These are phyloP conservation scores for Portevinia maculata DNA, from an alignment of 2,888 invertebrate species.

Conservation along the genomic window DNA sequence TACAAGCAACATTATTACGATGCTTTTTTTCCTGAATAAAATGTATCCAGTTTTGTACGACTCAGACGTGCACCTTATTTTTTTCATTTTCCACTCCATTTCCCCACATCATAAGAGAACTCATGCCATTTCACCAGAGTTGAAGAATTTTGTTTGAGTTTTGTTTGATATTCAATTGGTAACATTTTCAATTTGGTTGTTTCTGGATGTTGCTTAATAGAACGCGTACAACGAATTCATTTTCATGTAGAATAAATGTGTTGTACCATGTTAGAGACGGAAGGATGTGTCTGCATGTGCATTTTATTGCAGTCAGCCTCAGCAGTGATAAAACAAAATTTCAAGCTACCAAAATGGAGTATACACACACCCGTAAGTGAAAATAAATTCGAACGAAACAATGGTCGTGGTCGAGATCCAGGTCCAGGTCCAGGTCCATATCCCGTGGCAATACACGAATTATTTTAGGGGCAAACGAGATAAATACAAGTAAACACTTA, in stretches of 20 bases:
- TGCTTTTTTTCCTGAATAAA: no score
- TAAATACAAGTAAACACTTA: slow-evolving; percentile 41
- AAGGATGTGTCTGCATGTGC: slow-evolving; percentile 38
- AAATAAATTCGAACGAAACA: slow-evolving; percentile 11
- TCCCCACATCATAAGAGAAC: slow-evolving; percentile 2
- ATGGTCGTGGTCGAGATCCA: neutral
- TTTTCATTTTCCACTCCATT: neutral
- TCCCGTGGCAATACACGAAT: slow-evolving; percentile 15
- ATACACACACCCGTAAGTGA: slow-evolving; percentile 3
- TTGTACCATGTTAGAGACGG: slow-evolving; percentile 13
- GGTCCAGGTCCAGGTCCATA: neutral
- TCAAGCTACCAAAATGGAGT: neutral
- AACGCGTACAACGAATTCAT: slow-evolving; percentile 5
- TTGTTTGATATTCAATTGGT: neutral
- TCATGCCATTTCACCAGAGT: neutral
- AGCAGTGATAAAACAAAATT: neutral
- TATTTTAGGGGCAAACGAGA: slow-evolving; percentile 6
- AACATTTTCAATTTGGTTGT: slow-evolving; percentile 24
- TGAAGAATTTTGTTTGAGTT: neutral
- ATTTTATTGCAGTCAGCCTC: slow-evolving; percentile 22
- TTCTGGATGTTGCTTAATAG: slow-evolving; percentile 34
- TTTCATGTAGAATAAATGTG: neutral
- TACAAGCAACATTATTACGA: no score
- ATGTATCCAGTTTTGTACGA: no score
- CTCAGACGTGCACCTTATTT: neutral